phyloP scores from a whole-genome alignment of 2,888 invertebrate genomes.

The Bursaphelenchus okinawaensis region DNA sequence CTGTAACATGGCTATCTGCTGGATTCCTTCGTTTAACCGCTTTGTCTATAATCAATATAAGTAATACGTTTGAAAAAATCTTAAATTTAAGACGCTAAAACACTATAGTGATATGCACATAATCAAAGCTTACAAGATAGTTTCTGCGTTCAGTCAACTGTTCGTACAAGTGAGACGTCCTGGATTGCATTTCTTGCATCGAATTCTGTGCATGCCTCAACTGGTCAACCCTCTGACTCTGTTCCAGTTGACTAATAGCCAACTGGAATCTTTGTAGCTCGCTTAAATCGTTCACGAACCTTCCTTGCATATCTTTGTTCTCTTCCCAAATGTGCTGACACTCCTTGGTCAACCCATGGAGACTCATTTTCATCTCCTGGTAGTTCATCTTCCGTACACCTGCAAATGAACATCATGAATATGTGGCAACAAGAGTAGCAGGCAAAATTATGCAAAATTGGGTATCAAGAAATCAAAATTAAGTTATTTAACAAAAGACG shows the following conservation, averaged over 20 bases:
- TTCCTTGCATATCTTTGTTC: conserved; percentile 50
- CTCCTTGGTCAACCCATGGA: conserved; percentile 41
- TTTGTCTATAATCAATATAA: conserved; percentile 27
- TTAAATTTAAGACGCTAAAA: no score
- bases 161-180: conserved; percentile 48
- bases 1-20: conserved; percentile 44
- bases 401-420: no score
- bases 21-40: conserved; percentile 49
- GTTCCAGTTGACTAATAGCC: conserved; percentile 45
- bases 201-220: conserved; percentile 33
- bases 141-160: conserved; percentile 36
- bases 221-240: conserved; percentile 43
- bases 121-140: conserved; percentile 30
- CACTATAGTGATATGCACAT: no score
- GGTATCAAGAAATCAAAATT: no score
- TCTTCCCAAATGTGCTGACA: conserved; percentile 53
- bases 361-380: conserved; percentile 30
- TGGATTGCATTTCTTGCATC: conserved; percentile 40
- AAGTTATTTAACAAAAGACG: no score
- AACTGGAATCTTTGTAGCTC: conserved; percentile 54
- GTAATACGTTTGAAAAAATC: no score
- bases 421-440: no score
- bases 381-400: conserved; percentile 15
- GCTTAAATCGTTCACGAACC: conserved; percentile 53
- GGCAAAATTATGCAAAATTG: no score